Base-by-base conservation (phyloP, 35 echinoderm and acorn worm genomes). In the Strongylocentrotus purpuratus region DNA sequence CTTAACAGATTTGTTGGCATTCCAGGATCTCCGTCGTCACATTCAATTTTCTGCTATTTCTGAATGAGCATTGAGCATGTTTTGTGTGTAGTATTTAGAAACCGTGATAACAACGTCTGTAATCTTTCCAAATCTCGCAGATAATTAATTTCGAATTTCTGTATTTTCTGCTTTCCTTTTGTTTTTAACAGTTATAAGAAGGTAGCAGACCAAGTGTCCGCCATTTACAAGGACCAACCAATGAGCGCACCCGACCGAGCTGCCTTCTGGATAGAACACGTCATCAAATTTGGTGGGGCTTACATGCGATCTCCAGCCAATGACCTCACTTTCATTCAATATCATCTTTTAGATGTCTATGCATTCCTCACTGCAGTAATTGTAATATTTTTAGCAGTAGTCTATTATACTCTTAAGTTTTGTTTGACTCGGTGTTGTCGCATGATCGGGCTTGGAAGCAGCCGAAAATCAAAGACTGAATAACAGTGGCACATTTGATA, bases 231-330 rank as follows among this genome's bases (percentile, higher is more conserved):
- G 5, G 97, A 97, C 97, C 87, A 95, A 47, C 97, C 97, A 28
- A 85, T 85, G 48, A 94, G 85, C n/a, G 93, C 97, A 3, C 89
- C 48, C 7, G 93, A 97, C 7, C 45, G 95, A 91, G 97, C 97
- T 18, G 93, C 94, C 33, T 86, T 92, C 88, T 97, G 97, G 97
- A 92, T 97, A 31, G 97, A 97, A 95, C 88, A 92, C 94, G 95
- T 96, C 55, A 97, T 94, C 33, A 96, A 97, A 95, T 88, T 95
- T 97, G 95, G 97, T 33, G 95, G 95, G 20, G 92, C 41, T 18
- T 47, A 95, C 70, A 50, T 95, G 33, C 33, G 91, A 47, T 50
- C 95, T 60, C 92, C 52, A 41, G 88, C 87, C 5, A 48, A 58
- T 17, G 95, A 95, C 25, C 47, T 95, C 47, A 70, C 88, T 13